Evolutionary conservation across 2,113 vertebrate species (phyloP), one percentile per base, ranked within the genome.

Genomic region (Pseudorasbora parva): DNA sequence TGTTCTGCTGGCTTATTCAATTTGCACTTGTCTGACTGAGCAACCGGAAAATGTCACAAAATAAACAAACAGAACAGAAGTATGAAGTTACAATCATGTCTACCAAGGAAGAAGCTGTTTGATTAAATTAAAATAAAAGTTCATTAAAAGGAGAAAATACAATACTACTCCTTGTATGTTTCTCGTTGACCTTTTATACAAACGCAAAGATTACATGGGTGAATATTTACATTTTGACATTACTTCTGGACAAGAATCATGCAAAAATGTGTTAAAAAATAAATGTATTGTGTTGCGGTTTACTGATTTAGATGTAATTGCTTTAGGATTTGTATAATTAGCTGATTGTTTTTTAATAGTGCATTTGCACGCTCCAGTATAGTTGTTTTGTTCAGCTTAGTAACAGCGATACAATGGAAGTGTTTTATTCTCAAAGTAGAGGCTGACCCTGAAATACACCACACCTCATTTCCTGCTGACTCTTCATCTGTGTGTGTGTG

Each of bases 391-490:
- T 47, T 43, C n/a, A 45, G 3, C 49, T 75, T 68, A 21, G 8
- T 76, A 69, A 64, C n/a, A 59, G 37, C 19, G n/a, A 82, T 75
- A 81, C 11, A 7, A 30, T 73, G 17, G 27, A 80, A 30, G 41
- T 45, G 17, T 30, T 75, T 21, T 54, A 43, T 72, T 81, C 49
- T 43, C 25, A 27, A 21, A 54, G 69, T 30, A n/a, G 74, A 57
- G 5, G 59, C 21, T 85, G 71, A 81, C 84, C 83, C 54, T 79
- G 45, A 72, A 82, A 30, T 33, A 72, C 43, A 25, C 43, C 69
- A 49, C 47, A 9, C 43, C 56, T 75, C 62, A 60, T 56, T 21
- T 54, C 45, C 45, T n/a, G 23, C 72, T 83, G 62, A 64, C 74
- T 79, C 68, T 78, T 54, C 17, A 12, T 78, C 33, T 82, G n/a